phyloP scores from a whole-genome alignment of 2,888 invertebrate genomes.

The Drosophila mayaguana region DNA sequence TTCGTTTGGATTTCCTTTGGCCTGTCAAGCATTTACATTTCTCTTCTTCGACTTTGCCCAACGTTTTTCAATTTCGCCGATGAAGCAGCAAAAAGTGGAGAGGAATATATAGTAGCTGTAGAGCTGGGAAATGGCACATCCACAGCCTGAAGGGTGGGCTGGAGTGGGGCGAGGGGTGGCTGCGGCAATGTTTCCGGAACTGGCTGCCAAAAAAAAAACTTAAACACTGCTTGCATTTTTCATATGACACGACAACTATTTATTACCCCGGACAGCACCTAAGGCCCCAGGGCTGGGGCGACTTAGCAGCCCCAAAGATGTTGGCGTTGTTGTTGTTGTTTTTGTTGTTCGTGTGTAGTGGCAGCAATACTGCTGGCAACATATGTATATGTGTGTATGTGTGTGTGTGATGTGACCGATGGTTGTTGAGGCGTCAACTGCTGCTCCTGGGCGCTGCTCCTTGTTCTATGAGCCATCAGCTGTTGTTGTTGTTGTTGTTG shows the following conservation, averaged over 20 bases:
- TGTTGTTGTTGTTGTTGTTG: constrained; percentile 39
- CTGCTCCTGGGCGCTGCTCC: constrained; percentile 26
- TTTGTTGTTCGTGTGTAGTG: constrained; percentile 50
- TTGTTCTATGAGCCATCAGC: constrained; percentile 10
- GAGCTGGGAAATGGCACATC: constrained; percentile 47
- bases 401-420: constrained; percentile 48
- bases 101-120: constrained; percentile 3
- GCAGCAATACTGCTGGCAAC: constrained; percentile 63
- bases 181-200: constrained; percentile 27
- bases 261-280: constrained; percentile 51
- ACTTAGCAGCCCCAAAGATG: constrained; percentile 48
- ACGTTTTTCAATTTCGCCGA: constrained; percentile 70
- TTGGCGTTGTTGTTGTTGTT: constrained; percentile 27
- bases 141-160: constrained; percentile 14
- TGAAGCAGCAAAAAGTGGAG: constrained; percentile 64
- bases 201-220: constrained; percentile 56
- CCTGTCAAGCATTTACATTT: constrained; percentile 46
- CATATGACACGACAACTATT: constrained; percentile 77
- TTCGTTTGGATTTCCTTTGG: constrained; percentile 13
- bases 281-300: constrained; percentile 34
- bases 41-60: constrained; percentile 25
- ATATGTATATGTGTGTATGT: not conserved
- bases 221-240: constrained; percentile 79
- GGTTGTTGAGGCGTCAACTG: constrained; percentile 46
- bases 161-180: too few relatives aligned